Evolutionary conservation across 2,888 invertebrate species (phyloP).

Genomic region (Diloba caeruleocephala): DNA sequence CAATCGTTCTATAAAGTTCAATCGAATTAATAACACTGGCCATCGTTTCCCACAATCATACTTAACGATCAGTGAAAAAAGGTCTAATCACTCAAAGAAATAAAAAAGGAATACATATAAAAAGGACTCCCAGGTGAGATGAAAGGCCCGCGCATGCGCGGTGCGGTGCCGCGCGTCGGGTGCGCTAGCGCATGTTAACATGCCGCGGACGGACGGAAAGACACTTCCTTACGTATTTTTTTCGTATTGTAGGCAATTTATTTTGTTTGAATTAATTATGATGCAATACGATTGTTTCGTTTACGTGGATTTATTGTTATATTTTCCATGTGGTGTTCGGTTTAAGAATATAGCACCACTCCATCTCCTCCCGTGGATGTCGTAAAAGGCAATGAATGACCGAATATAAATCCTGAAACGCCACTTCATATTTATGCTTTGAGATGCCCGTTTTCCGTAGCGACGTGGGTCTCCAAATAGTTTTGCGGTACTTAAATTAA

Average conservation of each 20-base stretch:
- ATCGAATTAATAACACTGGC: constrained; percentile 83
- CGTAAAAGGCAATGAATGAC: too few species aligned
- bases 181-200: constrained; percentile 76
- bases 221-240: constrained; percentile 72
- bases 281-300: constrained; percentile 33
- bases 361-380: too few species aligned
- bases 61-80: constrained; percentile 65
- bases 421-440: too few species aligned
- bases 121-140: constrained; percentile 83
- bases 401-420: too few species aligned
- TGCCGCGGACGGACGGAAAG: constrained; percentile 68
- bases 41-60: constrained; percentile 82
- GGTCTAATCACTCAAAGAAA: constrained; percentile 76
- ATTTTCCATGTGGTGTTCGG: too few species aligned
- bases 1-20: constrained; percentile 70
- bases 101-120: constrained; percentile 64
- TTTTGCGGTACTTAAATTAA: too few species aligned
- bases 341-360: too few species aligned
- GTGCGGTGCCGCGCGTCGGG: constrained; percentile 57
- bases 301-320: constrained; percentile 3
- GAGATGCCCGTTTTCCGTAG: too few species aligned
- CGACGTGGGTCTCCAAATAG: too few species aligned
- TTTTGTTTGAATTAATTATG: constrained; percentile 47
- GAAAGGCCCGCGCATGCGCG: constrained; percentile 72
- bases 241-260: constrained; percentile 36